Percentiles rank a stretch among this genome's conserved stretches.
These are phyloP conservation scores for Papilio protenor DNA, from an alignment of 2,888 invertebrate genomes.

Conservation along the genomic window DNA sequence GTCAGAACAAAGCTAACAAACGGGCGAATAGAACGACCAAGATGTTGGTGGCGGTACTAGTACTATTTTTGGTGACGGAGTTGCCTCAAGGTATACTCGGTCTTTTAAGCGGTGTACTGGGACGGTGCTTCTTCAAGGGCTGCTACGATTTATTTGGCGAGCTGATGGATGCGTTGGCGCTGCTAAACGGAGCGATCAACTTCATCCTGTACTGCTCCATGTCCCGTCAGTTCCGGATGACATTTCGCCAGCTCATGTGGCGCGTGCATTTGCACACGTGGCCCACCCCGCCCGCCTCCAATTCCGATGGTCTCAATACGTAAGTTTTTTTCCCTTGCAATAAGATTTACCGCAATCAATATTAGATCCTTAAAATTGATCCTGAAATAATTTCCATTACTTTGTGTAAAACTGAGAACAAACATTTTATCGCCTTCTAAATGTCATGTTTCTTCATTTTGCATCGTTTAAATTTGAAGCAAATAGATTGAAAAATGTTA, in stretches of 20 bases:
- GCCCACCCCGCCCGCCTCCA: constrained; percentile 83
- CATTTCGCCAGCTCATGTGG: constrained; percentile 89
- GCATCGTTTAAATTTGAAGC: no score
- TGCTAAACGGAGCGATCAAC: constrained; percentile 96
- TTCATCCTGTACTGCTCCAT: constrained; percentile 97
- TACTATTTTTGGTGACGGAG: constrained; percentile 94
- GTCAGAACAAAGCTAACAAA: constrained; percentile 86
- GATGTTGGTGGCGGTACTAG: constrained; percentile 93
- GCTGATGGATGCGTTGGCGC: constrained; percentile 94
- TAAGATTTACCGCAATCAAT: neutral
- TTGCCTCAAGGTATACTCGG: constrained; percentile 93
- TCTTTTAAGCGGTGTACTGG: constrained; percentile 87
- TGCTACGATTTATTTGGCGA: constrained; percentile 94
- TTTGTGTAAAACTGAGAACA: no score
- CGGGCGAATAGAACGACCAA: constrained; percentile 94
- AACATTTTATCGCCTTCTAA: no score
- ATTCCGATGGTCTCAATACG: constrained; percentile 87
- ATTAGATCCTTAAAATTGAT: no score
- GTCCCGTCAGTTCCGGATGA: constrained; percentile 95
- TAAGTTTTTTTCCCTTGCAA: constrained; percentile 54
- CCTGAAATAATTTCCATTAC: no score
- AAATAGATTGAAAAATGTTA: no score
- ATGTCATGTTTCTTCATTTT: no score
- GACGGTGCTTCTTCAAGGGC: constrained; percentile 89
- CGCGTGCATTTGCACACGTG: constrained; percentile 86